Conservation (phyloP, 2,797 vertebrate genomes). For the Heliangelus exortis region DNA sequence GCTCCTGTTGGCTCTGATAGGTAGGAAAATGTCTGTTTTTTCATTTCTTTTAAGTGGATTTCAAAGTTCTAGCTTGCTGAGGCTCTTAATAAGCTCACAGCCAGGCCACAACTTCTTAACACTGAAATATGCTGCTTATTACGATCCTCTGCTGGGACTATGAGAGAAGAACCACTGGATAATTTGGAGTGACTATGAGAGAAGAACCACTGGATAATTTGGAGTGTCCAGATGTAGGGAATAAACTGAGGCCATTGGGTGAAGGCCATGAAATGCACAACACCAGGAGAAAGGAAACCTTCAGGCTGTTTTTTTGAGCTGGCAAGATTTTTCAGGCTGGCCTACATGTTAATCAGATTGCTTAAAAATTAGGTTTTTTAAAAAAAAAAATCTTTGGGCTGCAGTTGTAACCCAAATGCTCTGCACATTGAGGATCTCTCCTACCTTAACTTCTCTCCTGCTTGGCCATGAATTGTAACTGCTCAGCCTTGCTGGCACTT, state of each 20-base stretch:
- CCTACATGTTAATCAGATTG: rapidly evolving
- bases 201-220: background rate
- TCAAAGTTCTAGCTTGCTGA: background rate
- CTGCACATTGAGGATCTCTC: background rate
- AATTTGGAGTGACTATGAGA: background rate
- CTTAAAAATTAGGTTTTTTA: background rate
- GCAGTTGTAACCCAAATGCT: background rate
- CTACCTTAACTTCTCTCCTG: background rate
- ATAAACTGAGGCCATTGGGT: background rate
- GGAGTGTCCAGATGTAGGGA: rapidly evolving
- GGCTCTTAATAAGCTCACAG: background rate
- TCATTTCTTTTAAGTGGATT: background rate
- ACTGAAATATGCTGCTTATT: background rate
- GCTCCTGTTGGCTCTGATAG: background rate
- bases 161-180: background rate
- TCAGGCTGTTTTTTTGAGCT: background rate
- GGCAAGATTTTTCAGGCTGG: background rate
- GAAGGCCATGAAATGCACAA: rapidly evolving
- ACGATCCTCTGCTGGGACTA: background rate
- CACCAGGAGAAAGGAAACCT: rapidly evolving
- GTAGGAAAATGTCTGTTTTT: background rate
- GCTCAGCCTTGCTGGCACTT: background rate
- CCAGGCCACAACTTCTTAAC: background rate
- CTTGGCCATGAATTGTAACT: background rate
- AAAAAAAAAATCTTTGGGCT: background rate